Evolutionary conservation across 1,140 invertebrate genomes (phyloP), one percentile per base, ranked within the genome.

Genomic region (Pentalonia nigronervosa): DNA sequence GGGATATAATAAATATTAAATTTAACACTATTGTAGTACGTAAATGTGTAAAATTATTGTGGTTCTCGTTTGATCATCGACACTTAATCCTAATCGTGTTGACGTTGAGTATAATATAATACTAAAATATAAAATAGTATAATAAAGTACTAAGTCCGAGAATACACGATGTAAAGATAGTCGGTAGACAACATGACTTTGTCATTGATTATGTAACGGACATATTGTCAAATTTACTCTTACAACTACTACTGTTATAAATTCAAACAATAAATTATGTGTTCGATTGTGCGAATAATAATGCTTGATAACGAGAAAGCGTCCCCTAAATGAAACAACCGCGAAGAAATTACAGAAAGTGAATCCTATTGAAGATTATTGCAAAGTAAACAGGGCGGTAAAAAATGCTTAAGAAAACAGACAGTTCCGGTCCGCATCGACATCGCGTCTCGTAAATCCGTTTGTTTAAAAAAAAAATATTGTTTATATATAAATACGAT

Each of bases 201-300:
- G 30, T 76, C 60, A 76, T 76, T n/a, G 60, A n/a, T 76, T 76
- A n/a, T 76, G 30, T 17, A 76, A n/a, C 30, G n/a, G 30, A 4
- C 4, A 17, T 76, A 34, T 34, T 76, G n/a, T 76, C 60, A 76
- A 76, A 76, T 76, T 76, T 76, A 53, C n/a, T 76, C 4, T n/a
- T 76, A 34, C 60, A n/a, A 76, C n/a, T n/a, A 4, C 41, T 41
- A 41, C 41, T 41, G 30, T 76, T 76, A 76, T 34, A 76, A n/a
- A 76, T 17, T 34, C n/a, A 17, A 76, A 76, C 11, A 76, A 76
- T n/a, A 76, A n/a, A 76, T 76, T 76, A 76, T 76, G 60, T 30
- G 60, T 76, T 76, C 60, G n/a, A 76, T 76, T 76, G 60, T n/a
- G 60, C 60, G 60, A 76, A 76, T 76, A 76, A 76, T 76, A 76